A percentile compares a stretch with the other conserved stretches of the same genome.
Conservation (phyloP, 2,888 invertebrate species). For the Chelonus formosanus region DNA sequence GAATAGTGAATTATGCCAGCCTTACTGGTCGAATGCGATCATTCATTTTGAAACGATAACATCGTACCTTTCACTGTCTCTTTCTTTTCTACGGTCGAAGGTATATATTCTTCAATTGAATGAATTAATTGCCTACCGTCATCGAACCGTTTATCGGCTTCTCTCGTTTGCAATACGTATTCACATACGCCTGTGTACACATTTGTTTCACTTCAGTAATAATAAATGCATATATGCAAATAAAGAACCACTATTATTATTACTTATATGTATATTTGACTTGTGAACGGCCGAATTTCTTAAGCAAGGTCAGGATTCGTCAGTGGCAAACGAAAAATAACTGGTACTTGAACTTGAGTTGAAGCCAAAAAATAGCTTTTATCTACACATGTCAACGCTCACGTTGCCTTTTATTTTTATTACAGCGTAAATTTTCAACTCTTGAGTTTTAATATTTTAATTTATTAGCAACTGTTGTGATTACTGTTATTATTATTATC, state of each 20-base stretch:
- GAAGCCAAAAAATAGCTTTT: constrained; percentile 38
- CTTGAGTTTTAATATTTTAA: too few species aligned
- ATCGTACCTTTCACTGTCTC: constrained; percentile 20
- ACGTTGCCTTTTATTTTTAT: not conserved
- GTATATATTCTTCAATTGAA: constrained; percentile 11
- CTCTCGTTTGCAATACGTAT: not conserved
- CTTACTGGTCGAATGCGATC: constrained; percentile 35
- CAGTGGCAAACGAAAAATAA: constrained; percentile 25
- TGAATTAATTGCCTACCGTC: constrained; percentile 19
- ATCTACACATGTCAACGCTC: constrained; percentile 32
- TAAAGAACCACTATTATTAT: not conserved
- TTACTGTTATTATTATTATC: not conserved
- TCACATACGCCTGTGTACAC: not conserved
- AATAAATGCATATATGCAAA: not conserved
- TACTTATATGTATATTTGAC: constrained; percentile 5
- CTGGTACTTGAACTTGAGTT: constrained; percentile 40
- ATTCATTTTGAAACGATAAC: constrained; percentile 35
- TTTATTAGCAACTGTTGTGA: too few species aligned
- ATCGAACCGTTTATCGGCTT: not conserved
- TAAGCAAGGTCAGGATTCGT: constrained; percentile 38
- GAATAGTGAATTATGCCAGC: constrained; percentile 42
- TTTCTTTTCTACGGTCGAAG: constrained; percentile 2
- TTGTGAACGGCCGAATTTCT: constrained; percentile 15
- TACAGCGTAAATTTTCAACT: too few species aligned
- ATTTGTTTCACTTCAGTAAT: not conserved